Evolutionary conservation across 1,140 invertebrate genomes (phyloP).

Genomic region (Phymastichus coffea): DNA sequence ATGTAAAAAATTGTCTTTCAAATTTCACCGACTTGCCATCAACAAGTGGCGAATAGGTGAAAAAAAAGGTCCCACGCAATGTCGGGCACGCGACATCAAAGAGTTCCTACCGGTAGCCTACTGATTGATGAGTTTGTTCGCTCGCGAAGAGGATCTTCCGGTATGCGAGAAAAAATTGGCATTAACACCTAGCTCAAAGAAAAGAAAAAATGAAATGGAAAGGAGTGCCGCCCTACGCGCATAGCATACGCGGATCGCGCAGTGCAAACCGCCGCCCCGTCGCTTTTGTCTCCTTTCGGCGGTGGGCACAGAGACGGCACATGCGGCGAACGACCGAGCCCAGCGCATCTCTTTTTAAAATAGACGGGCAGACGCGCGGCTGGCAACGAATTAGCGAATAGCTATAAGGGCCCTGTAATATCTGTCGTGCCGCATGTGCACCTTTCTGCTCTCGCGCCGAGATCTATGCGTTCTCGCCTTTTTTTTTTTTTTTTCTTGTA

Average conservation of each 20-base stretch:
- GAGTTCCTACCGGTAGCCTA: not conserved
- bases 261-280: slow-evolving; percentile 4
- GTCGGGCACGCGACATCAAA: too few species aligned
- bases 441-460: not conserved
- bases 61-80: not conserved
- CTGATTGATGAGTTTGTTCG: slow-evolving; percentile 6
- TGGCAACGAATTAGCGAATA: slow-evolving; percentile 25
- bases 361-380: slow-evolving; percentile 5
- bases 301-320: too few species aligned
- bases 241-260: not conserved
- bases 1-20: too few species aligned
- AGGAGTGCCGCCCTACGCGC: not conserved
- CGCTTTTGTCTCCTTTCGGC: slow-evolving; percentile 15
- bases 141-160: not conserved
- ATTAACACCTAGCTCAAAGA: slow-evolving; percentile 9
- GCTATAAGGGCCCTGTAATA: slow-evolving; percentile 3
- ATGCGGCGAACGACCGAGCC: not conserved
- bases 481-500: not conserved
- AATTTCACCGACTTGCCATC: too few species aligned
- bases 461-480: not conserved
- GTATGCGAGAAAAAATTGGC: not conserved
- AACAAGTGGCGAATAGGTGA: not conserved
- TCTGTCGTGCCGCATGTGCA: not conserved
- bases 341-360: slow-evolving; percentile 17
- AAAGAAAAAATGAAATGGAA: too few species aligned